phyloP scores from a whole-genome alignment of 2,113 vertebrate species.

The Struthio camelus region DNA sequence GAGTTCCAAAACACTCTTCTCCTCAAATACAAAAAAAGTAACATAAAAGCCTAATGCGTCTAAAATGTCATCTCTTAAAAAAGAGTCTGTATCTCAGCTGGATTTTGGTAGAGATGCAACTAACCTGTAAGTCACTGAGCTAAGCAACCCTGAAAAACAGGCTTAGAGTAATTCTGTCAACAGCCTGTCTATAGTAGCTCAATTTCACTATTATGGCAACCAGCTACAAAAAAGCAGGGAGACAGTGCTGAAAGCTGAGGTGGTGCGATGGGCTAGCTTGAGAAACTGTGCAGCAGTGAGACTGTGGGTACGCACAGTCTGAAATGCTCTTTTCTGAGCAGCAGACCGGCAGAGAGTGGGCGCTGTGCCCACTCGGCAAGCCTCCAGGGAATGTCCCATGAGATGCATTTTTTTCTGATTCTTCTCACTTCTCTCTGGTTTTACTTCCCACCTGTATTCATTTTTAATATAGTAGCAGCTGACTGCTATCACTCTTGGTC shows the following conservation, averaged over 20 bases:
- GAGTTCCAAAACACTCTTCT: neutral
- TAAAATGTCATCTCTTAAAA: slow-evolving; percentile 2
- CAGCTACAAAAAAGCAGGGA: neutral
- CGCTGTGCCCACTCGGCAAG: neutral
- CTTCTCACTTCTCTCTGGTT: neutral
- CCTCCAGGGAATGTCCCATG: neutral
- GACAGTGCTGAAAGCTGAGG: neutral
- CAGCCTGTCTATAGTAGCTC: neutral
- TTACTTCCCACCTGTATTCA: neutral
- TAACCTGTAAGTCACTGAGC: neutral
- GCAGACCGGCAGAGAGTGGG: neutral
- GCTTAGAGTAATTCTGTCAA: neutral
- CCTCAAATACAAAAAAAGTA: neutral
- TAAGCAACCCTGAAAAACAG: slow-evolving; percentile 18
- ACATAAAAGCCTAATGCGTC: neutral
- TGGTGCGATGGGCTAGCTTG: neutral
- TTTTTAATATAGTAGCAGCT: neutral
- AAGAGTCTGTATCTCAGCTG: neutral
- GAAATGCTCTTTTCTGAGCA: neutral
- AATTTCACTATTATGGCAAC: neutral
- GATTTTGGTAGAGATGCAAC: neutral
- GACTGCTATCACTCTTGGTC: neutral
- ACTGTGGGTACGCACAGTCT: neutral
- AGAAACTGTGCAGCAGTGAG: neutral
- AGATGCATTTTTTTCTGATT: neutral